Base-by-base conservation (phyloP, 2,888 invertebrate genomes). In the Plebejus melissa region DNA sequence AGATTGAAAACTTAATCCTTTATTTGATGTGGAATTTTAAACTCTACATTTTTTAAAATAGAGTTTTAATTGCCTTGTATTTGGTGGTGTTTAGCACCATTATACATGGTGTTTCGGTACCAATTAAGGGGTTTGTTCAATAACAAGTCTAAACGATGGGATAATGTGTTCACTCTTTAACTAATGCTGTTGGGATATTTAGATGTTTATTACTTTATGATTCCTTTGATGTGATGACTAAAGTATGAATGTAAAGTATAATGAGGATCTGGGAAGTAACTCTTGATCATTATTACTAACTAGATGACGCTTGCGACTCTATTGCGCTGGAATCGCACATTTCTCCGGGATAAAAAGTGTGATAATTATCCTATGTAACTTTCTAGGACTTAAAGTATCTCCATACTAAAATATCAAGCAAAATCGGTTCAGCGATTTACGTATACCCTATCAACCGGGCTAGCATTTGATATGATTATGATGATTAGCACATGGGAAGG, bases 151-250 rank as follows among this genome's bases (percentile, higher is more conserved):
- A 74, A 58, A 74, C 50, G 60, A 60, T 36, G 74, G 60, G 38
- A 74, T 58, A 74, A 74, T 41, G 58, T 58, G 41, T 58, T 57
- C 57, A 74, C 74, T 74, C 36, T 28, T 58, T 74, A 58, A 57
- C 60, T 74, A 60, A 74, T 58, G n/a, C 6, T 11, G 46, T 50
- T 36, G 1, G 72, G 32, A 72, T 65, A 32, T 65, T 65, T 4
- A 13, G 16, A 65, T 65, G 65, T 36, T 65, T 36, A 65, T 65
- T 65, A 65, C 65, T 65, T 65, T 65, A 65, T 65, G 65, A 46
- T 71, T 71, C 57, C n/a, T 54, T 74, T 74, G 74, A 36, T 36
- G 32, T 74, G 11, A 36, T 65, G 32, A 28, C 5, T 58, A 22
- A 1, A 58, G 58, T 58, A 22, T 58, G 22, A 22, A 22, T 58